These are phyloP conservation scores for Lemur catta DNA, from an alignment of 2,797 vertebrate species.

Conservation along the genomic window DNA sequence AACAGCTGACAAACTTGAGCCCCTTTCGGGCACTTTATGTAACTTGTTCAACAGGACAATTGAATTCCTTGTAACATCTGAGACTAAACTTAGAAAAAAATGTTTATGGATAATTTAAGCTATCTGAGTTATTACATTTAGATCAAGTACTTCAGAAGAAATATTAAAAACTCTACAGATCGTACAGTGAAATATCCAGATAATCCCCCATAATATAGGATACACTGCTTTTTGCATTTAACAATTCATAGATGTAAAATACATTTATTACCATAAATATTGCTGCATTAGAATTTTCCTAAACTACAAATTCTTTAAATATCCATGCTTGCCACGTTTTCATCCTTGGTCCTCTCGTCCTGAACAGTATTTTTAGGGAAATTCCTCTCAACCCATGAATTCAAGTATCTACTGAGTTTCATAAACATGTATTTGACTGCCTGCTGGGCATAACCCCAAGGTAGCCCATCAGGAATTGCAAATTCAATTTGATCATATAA, in stretches of 20 bases:
- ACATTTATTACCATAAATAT: background rate
- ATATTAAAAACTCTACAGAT: background rate
- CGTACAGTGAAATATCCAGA: background rate
- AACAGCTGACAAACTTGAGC: conserved; percentile 44
- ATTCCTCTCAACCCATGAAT: background rate
- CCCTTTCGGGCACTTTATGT: background rate
- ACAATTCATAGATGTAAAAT: background rate
- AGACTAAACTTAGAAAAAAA: conserved; percentile 55
- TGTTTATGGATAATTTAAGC: conserved; percentile 6
- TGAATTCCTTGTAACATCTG: conserved; percentile 38
- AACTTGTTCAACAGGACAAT: conserved; percentile 1
- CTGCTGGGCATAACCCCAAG: background rate
- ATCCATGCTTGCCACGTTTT: background rate
- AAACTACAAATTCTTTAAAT: background rate
- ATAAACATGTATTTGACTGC: background rate
- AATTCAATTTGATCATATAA: background rate
- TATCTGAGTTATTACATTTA: conserved; percentile 30
- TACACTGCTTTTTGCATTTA: background rate
- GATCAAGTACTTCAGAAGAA: conserved; percentile 16
- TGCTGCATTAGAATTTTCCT: background rate
- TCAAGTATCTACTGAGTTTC: background rate
- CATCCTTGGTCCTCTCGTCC: background rate
- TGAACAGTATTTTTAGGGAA: background rate
- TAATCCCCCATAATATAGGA: background rate
- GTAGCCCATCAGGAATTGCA: background rate